phyloP scores from a whole-genome alignment of 2,888 invertebrate species.

The Acleris sparsana region DNA sequence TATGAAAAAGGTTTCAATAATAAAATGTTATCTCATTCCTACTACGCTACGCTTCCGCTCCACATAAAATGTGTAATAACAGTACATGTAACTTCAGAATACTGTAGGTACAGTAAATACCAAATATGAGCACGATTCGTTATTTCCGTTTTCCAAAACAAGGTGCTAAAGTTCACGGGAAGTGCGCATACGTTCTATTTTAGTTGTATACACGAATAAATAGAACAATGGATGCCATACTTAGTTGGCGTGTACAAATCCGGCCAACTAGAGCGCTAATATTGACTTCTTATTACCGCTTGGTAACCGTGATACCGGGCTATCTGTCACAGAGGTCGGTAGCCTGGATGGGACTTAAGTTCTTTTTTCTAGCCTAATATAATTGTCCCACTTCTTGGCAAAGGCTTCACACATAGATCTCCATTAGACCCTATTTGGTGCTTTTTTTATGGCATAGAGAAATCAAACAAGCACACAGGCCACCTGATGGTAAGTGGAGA shows the following conservation, averaged over 20 bases:
- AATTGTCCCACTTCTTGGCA: too few relatives aligned
- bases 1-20: too few relatives aligned
- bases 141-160: constrained; percentile 17
- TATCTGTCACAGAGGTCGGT: constrained; percentile 14
- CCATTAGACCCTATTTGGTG: too few relatives aligned
- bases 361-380: neutral
- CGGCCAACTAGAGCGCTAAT: constrained; percentile 57
- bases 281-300: constrained; percentile 65
- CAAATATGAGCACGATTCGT: neutral
- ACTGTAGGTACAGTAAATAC: neutral
- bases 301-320: constrained; percentile 46
- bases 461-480: too few relatives aligned
- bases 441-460: too few relatives aligned
- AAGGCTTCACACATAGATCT: too few relatives aligned
- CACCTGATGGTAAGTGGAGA: too few relatives aligned
- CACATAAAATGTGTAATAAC: too few relatives aligned
- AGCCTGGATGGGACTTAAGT: constrained; percentile 14
- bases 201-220: neutral
- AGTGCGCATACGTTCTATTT: constrained; percentile 23
- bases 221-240: constrained; percentile 41
- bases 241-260: constrained; percentile 36
- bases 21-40: too few relatives aligned
- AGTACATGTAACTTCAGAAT: neutral
- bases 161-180: constrained; percentile 19
- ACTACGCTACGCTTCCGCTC: too few relatives aligned